Conservation (phyloP, 2,888 invertebrate species). For the Caenorhabditis doughertyi region DNA sequence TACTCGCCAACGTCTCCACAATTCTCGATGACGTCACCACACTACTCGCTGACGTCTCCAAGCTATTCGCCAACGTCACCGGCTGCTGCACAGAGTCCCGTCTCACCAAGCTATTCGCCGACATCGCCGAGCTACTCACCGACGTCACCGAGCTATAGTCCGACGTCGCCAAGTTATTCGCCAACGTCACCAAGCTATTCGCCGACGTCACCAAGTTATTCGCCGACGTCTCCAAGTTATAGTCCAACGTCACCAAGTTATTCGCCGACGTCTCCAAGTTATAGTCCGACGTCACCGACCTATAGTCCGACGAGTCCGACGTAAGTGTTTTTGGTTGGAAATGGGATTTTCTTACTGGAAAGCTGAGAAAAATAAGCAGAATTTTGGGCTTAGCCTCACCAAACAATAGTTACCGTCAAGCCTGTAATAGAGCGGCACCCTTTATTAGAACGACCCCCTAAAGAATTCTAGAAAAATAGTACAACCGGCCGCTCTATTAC, state of each 20-base stretch:
- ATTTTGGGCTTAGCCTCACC: no score
- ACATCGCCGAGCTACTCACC: constrained; percentile 81
- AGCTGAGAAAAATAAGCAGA: no score
- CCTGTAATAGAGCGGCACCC: no score
- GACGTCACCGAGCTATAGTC: constrained; percentile 49
- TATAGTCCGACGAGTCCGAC: constrained; percentile 82
- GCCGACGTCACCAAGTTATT: constrained; percentile 6
- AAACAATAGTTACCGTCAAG: no score
- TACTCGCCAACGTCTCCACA: no score
- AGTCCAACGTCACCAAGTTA: constrained; percentile 82
- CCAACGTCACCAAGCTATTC: constrained; percentile 81
- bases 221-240: constrained; percentile 62
- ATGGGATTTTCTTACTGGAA: no score
- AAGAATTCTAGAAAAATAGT: no score
- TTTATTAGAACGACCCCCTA: no score
- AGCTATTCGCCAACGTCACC: constrained; percentile 83
- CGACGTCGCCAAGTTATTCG: constrained; percentile 68
- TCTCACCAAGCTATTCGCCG: constrained; percentile 84
- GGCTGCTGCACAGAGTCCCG: constrained; percentile 85
- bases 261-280: constrained; percentile 83
- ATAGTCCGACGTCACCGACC: constrained; percentile 66
- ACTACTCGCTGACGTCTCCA: no score
- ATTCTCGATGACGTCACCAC: no score
- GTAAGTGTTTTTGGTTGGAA: constrained; percentile 76
- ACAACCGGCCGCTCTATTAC: no score